phyloP scores from a whole-genome alignment of 2,888 invertebrate species.

The Cryptus armator region DNA sequence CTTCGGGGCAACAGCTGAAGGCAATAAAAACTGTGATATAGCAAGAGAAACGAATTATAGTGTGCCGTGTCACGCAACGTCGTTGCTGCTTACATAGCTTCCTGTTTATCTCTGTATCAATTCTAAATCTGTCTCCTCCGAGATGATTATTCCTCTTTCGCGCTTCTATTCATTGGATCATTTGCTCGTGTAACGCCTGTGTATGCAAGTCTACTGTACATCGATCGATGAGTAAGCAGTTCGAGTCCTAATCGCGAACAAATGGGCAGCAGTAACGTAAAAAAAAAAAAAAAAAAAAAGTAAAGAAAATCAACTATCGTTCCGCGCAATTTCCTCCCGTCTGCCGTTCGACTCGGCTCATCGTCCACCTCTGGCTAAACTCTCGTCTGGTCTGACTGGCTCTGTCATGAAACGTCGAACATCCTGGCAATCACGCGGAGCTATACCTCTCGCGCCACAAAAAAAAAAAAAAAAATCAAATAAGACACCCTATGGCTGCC shows the following conservation, averaged over 20 bases:
- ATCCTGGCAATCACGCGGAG: neutral
- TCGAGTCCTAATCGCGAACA: conserved; percentile 16
- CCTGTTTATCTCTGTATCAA: conserved; percentile 61
- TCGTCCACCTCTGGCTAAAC: neutral
- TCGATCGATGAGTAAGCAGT: conserved; percentile 6
- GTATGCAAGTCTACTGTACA: neutral
- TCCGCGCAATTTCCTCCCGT: conserved; percentile 22
- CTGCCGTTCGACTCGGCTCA: neutral
- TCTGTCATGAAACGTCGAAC: neutral
- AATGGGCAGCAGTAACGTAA: neutral
- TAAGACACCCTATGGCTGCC: neutral
- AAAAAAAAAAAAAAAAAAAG: conserved; percentile 12
- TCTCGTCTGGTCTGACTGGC: neutral
- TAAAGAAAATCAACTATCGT: conserved; percentile 7
- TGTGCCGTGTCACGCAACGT: conserved; percentile 63
- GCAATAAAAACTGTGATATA: conserved; percentile 58
- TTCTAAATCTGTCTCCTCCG: conserved; percentile 14
- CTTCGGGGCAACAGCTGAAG: conserved; percentile 37
- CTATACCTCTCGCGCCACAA: neutral
- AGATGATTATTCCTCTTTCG: conserved; percentile 19
- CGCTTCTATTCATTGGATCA: neutral
- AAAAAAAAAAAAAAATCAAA: conserved; percentile 18
- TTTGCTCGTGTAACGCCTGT: neutral
- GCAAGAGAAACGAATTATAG: conserved; percentile 60
- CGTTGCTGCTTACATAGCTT: conserved; percentile 46